Evolutionary conservation across 2,113 vertebrate genomes (phyloP), one percentile per base, ranked within the genome.

Genomic region (Anser brachyrhynchus): DNA sequence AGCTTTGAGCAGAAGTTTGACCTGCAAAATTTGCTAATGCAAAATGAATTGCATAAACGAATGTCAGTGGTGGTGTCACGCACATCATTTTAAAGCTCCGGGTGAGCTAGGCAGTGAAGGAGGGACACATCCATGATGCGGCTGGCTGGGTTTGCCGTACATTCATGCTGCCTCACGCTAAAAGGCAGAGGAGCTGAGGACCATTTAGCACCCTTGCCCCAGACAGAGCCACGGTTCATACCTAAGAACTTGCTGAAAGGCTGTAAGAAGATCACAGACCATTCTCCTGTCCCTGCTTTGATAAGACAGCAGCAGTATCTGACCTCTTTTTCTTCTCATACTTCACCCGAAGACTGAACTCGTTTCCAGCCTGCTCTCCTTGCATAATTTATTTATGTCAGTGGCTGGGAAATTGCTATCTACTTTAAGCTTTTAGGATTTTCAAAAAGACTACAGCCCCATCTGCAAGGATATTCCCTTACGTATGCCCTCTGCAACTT

Each of bases 331-430:
- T 44, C 78, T 74, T 82, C 66, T 52, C 4, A 3, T 41, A 46
- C 71, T 91, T 83, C 25, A 62, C 44, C 41, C 44, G 59, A 85
- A 78, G 31, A 88, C 80, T 66, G 55, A 71, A 52, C 70, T 97
- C 8, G 20, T 59, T 89, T 95, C 61, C 33, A 89, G 4, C 44
- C 77, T 3, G 7, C 66, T 89, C 95, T 89, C 82, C 85, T 90
- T 43, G 52, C 59, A 86, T 96, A 90, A 96, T 96, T 95, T 95
- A 93, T 96, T 97, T 61, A 96, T 95, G 93, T 84, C 85, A 88
- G 51, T 77, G 41, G 31, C 3, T 86, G 79, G 46, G 35, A 97
- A 94, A 94, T 90, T 91, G 71, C 90, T 59, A 93, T 88, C 59
- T 70, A 77, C 91, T 96, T 93, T 71, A 91, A 90, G 87, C 87